Conservation (phyloP, 2,797 vertebrate species). For the Galago senegalensis region DNA sequence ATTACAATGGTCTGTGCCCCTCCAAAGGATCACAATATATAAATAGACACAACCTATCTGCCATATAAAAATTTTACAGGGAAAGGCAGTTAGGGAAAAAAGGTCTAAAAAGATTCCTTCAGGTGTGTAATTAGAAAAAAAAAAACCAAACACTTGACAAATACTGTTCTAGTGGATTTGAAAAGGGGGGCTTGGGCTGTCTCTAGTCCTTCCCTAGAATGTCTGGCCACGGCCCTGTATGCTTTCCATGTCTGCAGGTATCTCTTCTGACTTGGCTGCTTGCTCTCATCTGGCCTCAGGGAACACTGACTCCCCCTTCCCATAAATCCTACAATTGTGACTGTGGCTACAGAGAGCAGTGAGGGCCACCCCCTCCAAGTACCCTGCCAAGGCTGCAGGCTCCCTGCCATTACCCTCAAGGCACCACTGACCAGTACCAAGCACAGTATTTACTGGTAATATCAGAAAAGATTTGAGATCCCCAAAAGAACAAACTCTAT, state of each 20-base stretch:
- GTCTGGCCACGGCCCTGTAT: accelerated
- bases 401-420: neutral
- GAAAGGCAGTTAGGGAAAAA: neutral
- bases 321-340: neutral
- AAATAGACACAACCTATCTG: neutral
- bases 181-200: neutral
- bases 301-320: neutral
- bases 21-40: neutral
- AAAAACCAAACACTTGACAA: neutral
- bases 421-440: neutral
- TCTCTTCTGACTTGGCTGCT: neutral
- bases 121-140: too few species aligned
- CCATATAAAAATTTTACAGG: neutral
- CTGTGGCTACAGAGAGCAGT: neutral
- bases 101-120: neutral
- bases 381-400: neutral
- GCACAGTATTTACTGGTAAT: neutral
- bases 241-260: neutral
- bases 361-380: neutral
- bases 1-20: neutral
- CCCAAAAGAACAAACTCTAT: neutral
- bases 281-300: neutral
- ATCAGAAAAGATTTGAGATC: neutral
- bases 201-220: neutral
- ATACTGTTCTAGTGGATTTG: neutral